phyloP scores from a whole-genome alignment of 2,113 vertebrate genomes.

The Furnarius figulus region DNA sequence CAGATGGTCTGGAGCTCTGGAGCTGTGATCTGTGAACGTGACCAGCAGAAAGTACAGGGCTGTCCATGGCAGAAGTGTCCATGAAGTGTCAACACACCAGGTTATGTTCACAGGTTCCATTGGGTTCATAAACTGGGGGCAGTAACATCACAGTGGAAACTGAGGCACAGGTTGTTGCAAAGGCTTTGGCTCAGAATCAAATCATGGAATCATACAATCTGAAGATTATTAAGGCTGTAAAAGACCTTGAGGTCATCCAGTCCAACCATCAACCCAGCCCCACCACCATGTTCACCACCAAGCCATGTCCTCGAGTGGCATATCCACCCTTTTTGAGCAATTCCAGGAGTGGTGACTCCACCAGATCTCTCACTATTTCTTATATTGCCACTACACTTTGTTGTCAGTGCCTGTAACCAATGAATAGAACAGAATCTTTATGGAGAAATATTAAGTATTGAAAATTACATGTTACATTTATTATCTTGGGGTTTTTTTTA shows the following conservation, averaged over 20 bases:
- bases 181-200: not conserved
- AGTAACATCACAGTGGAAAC: not conserved
- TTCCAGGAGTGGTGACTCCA: not conserved
- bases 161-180: not conserved
- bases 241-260: not conserved
- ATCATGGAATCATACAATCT: not conserved
- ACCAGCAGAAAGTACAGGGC: not conserved
- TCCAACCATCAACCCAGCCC: not conserved
- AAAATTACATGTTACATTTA: not conserved
- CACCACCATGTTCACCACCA: not conserved
- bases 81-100: accelerated
- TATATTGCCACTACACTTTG: not conserved
- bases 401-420: not conserved
- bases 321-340: not conserved
- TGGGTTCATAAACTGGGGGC: not conserved
- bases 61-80: not conserved
- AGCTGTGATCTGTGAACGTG: not conserved
- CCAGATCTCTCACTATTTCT: not conserved
- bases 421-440: too few species aligned
- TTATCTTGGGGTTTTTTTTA: not conserved
- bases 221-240: not conserved
- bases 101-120: not conserved
- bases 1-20: not conserved
- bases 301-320: not conserved
- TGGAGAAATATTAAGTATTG: not conserved